These are phyloP conservation scores for Drosophila meridionalis DNA, from an alignment of 2,888 invertebrate species.

Conservation along the genomic window DNA sequence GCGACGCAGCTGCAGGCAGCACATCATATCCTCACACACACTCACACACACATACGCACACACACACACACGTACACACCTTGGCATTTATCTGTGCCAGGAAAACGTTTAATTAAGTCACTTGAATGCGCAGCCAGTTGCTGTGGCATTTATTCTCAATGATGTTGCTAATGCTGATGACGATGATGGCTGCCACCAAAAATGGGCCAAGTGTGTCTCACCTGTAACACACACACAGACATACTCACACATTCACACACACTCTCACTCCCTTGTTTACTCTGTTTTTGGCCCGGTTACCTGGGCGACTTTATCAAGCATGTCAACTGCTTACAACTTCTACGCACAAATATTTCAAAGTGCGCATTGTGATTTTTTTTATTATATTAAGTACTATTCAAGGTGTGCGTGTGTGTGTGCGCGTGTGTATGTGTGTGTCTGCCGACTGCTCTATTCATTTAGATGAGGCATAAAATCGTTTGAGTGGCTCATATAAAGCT, in stretches of 20 bases:
- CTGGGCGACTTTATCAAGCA: constrained; percentile 61
- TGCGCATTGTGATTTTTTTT: constrained; percentile 66
- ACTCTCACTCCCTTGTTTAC: constrained; percentile 19
- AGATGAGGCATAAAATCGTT: constrained; percentile 46
- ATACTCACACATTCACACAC: neutral
- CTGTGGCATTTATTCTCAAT: constrained; percentile 77
- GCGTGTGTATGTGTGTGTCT: constrained; percentile 1
- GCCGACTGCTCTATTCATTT: constrained; percentile 42
- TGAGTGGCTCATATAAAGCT: constrained; percentile 26
- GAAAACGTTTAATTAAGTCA: constrained; percentile 77
- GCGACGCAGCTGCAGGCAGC: constrained; percentile 14
- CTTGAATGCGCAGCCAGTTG: constrained; percentile 74
- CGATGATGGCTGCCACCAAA: constrained; percentile 36
- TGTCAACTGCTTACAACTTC: constrained; percentile 48
- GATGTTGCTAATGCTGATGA: constrained; percentile 77
- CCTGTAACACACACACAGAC: neutral
- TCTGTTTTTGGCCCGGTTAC: constrained; percentile 27
- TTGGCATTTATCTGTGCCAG: constrained; percentile 67
- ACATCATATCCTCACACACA: constrained; percentile 33
- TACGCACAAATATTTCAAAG: constrained; percentile 51
- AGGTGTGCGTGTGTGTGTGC: neutral
- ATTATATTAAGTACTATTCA: constrained; percentile 17
- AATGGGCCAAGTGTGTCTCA: constrained; percentile 21
- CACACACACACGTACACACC: constrained; percentile 16
- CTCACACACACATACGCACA: neutral